Evolutionary conservation across 1,140 invertebrate species (phyloP).

Genomic region (Diachasma alloeum): DNA sequence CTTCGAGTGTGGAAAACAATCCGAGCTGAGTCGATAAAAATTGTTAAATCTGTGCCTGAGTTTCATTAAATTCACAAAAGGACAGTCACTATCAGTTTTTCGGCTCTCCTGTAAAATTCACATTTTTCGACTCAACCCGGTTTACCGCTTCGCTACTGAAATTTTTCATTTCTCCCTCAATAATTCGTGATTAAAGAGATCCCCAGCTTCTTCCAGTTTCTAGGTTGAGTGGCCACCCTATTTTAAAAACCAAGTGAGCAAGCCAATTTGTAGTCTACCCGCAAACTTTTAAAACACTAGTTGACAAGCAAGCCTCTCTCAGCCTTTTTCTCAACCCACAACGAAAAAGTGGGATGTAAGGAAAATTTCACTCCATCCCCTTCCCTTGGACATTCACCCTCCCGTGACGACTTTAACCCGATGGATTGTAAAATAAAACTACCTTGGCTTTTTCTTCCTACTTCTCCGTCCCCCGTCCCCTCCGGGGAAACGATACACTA

Average conservation of each 20-base stretch:
- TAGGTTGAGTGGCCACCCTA: constrained; percentile 1
- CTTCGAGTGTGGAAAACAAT: too few relatives aligned
- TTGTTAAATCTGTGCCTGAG: too few relatives aligned
- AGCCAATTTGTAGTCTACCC: constrained; percentile 67
- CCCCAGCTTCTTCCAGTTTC: neutral
- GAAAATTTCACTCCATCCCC: constrained; percentile 13
- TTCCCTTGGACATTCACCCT: constrained; percentile 36
- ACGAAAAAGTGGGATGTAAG: neutral
- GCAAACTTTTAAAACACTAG: constrained; percentile 68
- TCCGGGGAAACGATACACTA: constrained; percentile 44
- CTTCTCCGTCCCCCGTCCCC: neutral
- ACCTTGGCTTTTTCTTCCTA: neutral
- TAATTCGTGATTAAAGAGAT: neutral
- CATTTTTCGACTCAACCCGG: too few relatives aligned
- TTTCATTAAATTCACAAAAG: too few relatives aligned
- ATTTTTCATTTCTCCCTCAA: neutral
- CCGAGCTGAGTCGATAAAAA: too few relatives aligned
- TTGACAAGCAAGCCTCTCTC: constrained; percentile 58
- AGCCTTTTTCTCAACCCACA: constrained; percentile 3
- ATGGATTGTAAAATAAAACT: constrained; percentile 68
- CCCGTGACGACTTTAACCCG: constrained; percentile 50
- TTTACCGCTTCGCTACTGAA: too few relatives aligned
- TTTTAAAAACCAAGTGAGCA: constrained; percentile 67
- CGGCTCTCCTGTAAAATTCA: too few relatives aligned
- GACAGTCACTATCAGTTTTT: too few relatives aligned